Evolutionary conservation across 2,113 vertebrate species (phyloP), one percentile per base, ranked within the genome.

Genomic region (Triplophysa tibetana): DNA sequence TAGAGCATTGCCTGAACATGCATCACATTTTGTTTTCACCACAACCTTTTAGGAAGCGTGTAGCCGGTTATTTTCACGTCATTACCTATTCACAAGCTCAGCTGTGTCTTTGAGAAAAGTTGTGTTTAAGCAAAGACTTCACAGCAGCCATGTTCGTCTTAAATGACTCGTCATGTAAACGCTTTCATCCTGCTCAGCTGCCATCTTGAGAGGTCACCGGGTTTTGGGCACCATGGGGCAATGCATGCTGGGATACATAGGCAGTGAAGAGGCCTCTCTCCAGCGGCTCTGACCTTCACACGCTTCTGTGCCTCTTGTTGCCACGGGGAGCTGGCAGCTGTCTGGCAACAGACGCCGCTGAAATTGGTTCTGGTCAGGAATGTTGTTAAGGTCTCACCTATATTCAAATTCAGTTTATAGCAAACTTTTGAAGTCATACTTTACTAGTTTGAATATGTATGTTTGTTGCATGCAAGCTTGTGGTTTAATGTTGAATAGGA

Each of bases 181-280:
- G 50, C 82, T 91, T 91, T 92, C 84, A 91, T 90, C 89, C 90
- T 88, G 75, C 83, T 80, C 70, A 76, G 88, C 83, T 2, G 85
- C 89, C 88, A 87, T 91, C 88, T 82, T 84, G 82, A 73, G 80
- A 64, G 91, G 88, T 90, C 89, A 84, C 48, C 52, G 81, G 86
- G 85, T 89, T 87, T 85, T 89, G 87, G 89, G 87, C 83, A 43
- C 81, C 88, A 81, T 85, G 12, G 82, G 88, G 87, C 86, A 89
- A 85, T 73, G 91, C 91, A 92, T 90, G 89, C 92, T 92, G 91
- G 89, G 90, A 93, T 83, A 90, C 88, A 91, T 79, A 89, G 85
- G 75, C 87, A 79, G 77, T 75, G 85, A 86, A 64, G 86, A 86
- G 85, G 75, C 79, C 77, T 86, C 90, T 84, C 84, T 82, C 76